These are phyloP conservation scores for Harmothoe impar DNA, from an alignment of 2,888 invertebrate species.

Conservation along the genomic window DNA sequence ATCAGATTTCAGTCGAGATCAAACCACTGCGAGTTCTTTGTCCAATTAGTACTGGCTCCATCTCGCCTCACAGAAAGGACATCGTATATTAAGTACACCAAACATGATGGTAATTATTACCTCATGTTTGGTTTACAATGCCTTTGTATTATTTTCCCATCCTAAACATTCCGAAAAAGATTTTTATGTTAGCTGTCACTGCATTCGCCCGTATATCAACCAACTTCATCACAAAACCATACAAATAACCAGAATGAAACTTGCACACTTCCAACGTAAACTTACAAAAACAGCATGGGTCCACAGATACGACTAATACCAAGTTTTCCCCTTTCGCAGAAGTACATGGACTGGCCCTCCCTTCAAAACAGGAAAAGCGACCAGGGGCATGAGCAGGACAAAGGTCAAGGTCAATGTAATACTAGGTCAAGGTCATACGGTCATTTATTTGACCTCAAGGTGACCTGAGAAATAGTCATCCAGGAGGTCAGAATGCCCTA, in stretches of 20 bases:
- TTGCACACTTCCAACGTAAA: background rate
- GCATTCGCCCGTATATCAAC: background rate
- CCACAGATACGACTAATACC: background rate
- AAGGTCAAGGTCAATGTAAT: slow-evolving; percentile 53
- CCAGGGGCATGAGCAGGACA: slow-evolving; percentile 3
- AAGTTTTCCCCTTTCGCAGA: background rate
- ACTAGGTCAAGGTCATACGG: slow-evolving; percentile 53
- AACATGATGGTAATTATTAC: too few relatives aligned
- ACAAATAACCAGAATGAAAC: background rate
- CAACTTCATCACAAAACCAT: slow-evolving; percentile 14
- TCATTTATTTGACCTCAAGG: background rate
- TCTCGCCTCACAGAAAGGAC: too few relatives aligned
- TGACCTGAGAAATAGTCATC: background rate
- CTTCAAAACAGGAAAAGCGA: background rate
- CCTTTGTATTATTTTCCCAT: too few relatives aligned
- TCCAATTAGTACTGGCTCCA: too few relatives aligned
- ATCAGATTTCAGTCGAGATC: too few relatives aligned
- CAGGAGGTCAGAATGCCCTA: slow-evolving; percentile 23
- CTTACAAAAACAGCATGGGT: slow-evolving; percentile 19
- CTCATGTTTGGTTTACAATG: too few relatives aligned
- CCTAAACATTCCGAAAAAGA: too few relatives aligned
- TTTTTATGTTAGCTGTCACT: background rate
- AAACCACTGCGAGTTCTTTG: too few relatives aligned
- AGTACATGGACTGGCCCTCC: background rate
- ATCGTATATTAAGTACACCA: too few relatives aligned